Evolutionary conservation across 2,888 invertebrate genomes (phyloP), one percentile per base, ranked within the genome.

Genomic region (Branchellion lobata): DNA sequence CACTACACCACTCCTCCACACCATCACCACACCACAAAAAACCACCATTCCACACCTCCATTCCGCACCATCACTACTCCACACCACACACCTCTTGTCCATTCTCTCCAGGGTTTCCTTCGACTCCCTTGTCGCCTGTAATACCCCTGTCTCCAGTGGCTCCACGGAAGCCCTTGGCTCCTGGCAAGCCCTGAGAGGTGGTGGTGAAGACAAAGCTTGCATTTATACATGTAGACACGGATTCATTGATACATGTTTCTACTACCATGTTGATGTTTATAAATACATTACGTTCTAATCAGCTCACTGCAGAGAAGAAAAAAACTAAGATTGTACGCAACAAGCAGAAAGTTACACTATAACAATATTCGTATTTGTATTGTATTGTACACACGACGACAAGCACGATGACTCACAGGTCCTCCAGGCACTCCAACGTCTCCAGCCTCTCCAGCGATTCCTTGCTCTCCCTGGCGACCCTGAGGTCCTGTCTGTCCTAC

Each of bases 381-480:
- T n/a, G n/a, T n/a, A 47, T 47, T 8, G 11, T 24, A 5, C 5
- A 71, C 71, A 34, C 34, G 47, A 18, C 11, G 5, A 29, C 40
- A 40, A 74, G 36, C n/a, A 51, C 14, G 40, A 1, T 24, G 24
- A 29, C 76, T 61, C 24, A 79, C 76, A n/a, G 53, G 73, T 27
- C 47, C 78, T 40, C 80, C 80, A 21, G 68, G 24, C 21, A 33
- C 36, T 53, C 80, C 81, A 18, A 72, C 69, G 33, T 71, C 78
- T 51, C 81, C 82, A 24, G 69, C 68, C 33, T 74, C 69, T 27
- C 82, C 82, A 31, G 78, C 34, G 2, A 79, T 78, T 27, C 82
- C 82, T 29, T 73, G 29, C 8, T 73, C 79, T n/a, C 82, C 82
- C 57, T 81, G 81, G 8, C 80, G 31, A 27, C 82, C 82, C 76